Evolutionary conservation across 64 coral and sea anemone species (phyloP).

Genomic region (Cladopsammia gracilis): DNA sequence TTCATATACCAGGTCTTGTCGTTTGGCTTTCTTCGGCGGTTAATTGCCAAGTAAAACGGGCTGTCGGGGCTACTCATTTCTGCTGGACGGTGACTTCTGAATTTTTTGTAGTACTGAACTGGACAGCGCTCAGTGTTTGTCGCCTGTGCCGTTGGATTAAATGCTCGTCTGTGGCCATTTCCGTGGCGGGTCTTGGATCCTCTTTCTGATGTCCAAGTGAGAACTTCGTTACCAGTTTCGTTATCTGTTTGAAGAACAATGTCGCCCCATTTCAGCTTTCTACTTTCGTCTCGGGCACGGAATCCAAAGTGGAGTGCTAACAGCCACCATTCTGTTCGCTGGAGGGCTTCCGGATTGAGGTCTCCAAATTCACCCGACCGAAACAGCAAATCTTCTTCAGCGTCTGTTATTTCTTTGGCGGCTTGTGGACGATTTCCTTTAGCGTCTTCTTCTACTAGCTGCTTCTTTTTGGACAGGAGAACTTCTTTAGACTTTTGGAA

Average conservation of each 20-base stretch:
- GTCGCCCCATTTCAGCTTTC: conserved; percentile 59
- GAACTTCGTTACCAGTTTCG: conserved; percentile 41
- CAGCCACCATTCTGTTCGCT: conserved; percentile 55
- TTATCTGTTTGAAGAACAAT: conserved; percentile 29
- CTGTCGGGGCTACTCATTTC: conserved; percentile 11
- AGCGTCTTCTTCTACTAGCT: conserved; percentile 17
- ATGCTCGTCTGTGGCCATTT: conserved; percentile 12
- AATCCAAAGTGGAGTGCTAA: conserved; percentile 45
- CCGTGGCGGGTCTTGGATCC: conserved; percentile 42
- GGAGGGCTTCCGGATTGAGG: conserved; percentile 48
- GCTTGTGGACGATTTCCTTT: conserved; percentile 76
- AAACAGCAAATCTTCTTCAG: conserved; percentile 70
- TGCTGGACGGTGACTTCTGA: conserved; percentile 34
- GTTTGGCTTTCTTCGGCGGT: background rate
- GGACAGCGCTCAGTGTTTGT: conserved; percentile 43
- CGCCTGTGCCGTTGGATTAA: conserved; percentile 34
- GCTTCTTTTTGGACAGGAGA: conserved; percentile 18
- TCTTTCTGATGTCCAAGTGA: conserved; percentile 21
- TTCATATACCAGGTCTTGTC: conserved; percentile 14
- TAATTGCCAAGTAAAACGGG: conserved; percentile 46
- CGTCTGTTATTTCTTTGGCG: conserved; percentile 21
- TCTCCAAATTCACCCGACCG: conserved; percentile 48
- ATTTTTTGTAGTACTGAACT: conserved; percentile 20
- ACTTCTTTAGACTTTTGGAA: conserved; percentile 31
- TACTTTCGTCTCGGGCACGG: conserved; percentile 48